Evolutionary conservation across 2,888 invertebrate genomes (phyloP), one percentile per base, ranked within the genome.

Genomic region (Leucophenga maculata): DNA sequence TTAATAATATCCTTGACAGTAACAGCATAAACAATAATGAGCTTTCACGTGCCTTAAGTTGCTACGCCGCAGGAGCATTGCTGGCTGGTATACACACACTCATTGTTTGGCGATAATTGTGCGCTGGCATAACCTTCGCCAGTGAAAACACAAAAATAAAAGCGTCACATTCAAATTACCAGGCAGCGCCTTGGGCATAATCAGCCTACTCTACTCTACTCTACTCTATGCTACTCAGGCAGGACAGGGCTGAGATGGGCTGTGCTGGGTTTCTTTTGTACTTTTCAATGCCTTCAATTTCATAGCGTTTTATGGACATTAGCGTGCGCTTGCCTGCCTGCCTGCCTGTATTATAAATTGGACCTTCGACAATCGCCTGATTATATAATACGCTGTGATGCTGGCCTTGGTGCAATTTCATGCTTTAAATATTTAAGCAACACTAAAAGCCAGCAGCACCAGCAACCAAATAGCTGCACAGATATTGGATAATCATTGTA

Each of bases 331-430:
- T 39, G 8, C 39, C 39, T 68, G 66, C 26, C 2, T 26, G 57
- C 52, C 31, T 39, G 8, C 39, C 39, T 68, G 66, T 4, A 26
- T 26, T 26, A 4, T 59, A 55, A 48, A 18, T 67, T 66, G 39
- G 59, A 39, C 39, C 39, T 39, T 39, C 4, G 39, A 39, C 39
- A 39, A 39, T 39, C 65, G 67, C 68, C 60, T 68, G 52, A 66
- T 39, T 6, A 3, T 65, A 75, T 32, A 57, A n/a, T n/a, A n/a
- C n/a, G n/a, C n/a, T n/a, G n/a, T n/a, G n/a, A 80, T 70, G 44
- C 50, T 67, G 65, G 68, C 39, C 39, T 39, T 39, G 48, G 69
- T 70, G 46, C 65, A 69, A 66, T 74, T 73, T 66, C 54, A 20
- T 65, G 54, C 65, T 69, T 18, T 54, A 54, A 50, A 65, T 65